These are phyloP conservation scores for Epinephelus malabaricus DNA, from an alignment of 2,797 vertebrate species.

Conservation along the genomic window DNA sequence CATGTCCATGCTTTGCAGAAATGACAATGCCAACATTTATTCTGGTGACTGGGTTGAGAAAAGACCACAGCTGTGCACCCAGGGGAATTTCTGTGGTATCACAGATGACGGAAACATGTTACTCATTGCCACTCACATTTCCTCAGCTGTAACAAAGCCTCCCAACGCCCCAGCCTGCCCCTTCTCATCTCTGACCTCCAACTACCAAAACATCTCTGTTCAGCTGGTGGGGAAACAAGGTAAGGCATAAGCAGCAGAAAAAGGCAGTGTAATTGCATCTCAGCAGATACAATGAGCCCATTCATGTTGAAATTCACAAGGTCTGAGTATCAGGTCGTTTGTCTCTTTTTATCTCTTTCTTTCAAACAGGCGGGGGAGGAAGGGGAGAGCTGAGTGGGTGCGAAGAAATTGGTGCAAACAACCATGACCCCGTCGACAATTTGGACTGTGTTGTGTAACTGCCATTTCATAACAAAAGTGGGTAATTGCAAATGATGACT, in stretches of 20 bases:
- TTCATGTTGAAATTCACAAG: conserved; percentile 31
- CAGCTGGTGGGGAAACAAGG: conserved; percentile 18
- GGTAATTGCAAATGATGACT: conserved; percentile 34
- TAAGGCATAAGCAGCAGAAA: not conserved
- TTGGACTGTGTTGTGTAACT: conserved; percentile 24
- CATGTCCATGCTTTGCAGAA: too few relatives aligned
- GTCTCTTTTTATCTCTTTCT: conserved; percentile 9
- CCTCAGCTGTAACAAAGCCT: not conserved
- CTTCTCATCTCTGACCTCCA: too few relatives aligned
- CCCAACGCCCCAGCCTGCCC: too few relatives aligned
- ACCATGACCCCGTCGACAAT: conserved; percentile 15
- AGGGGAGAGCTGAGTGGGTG: not conserved
- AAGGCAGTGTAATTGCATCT: conserved; percentile 27
- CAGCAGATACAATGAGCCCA: conserved; percentile 26
- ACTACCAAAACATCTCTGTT: not conserved
- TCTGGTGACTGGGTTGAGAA: too few relatives aligned
- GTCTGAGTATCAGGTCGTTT: conserved; percentile 23
- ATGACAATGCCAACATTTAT: too few relatives aligned
- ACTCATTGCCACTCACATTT: not conserved
- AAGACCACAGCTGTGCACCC: too few relatives aligned
- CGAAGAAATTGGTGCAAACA: conserved; percentile 38
- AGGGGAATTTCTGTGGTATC: not conserved
- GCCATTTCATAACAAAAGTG: conserved; percentile 34
- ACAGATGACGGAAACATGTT: not conserved
- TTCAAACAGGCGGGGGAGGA: conserved; percentile 15